These are phyloP conservation scores for Trididemnum nubilum DNA, from an alignment of 23 tunicate genomes.

Conservation along the genomic window DNA sequence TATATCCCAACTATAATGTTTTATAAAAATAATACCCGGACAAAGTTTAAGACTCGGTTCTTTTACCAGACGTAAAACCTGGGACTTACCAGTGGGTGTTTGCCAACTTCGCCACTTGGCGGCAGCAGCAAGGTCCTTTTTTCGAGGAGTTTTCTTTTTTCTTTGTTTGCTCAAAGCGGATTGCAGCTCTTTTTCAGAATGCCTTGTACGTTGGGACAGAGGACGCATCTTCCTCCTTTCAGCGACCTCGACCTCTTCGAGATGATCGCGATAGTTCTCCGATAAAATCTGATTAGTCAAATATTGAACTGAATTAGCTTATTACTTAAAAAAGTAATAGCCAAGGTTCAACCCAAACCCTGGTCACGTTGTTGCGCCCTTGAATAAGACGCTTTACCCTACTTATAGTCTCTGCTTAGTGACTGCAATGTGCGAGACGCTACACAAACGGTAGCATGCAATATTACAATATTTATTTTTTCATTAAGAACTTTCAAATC, in stretches of 20 bases:
- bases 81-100: conserved; percentile 50
- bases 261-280: conserved; percentile 68
- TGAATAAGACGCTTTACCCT: background rate
- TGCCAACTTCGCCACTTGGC: conserved; percentile 87
- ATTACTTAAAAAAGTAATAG: background rate
- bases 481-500: too few relatives aligned
- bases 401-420: too few relatives aligned
- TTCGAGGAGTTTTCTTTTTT: conserved; percentile 16
- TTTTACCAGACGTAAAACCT: too few relatives aligned
- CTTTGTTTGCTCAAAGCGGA: background rate
- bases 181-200: conserved; percentile 45
- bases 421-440: too few relatives aligned
- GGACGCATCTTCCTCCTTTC: conserved; percentile 64
- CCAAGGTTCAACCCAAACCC: background rate
- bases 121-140: conserved; percentile 53
- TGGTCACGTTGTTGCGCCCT: too few relatives aligned
- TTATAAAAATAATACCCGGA: too few relatives aligned
- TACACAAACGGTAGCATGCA: too few relatives aligned
- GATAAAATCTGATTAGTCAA: conserved; percentile 54
- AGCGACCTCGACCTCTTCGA: conserved; percentile 69
- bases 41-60: too few relatives aligned
- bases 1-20: too few relatives aligned
- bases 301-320: background rate
- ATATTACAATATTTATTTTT: too few relatives aligned
- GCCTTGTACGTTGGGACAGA: conserved; percentile 30